A percentile compares a stretch with the other conserved stretches of the same genome.
Conservation (phyloP, 1,140 invertebrate genomes). For the Scaptodrosophila lebanonensis region DNA sequence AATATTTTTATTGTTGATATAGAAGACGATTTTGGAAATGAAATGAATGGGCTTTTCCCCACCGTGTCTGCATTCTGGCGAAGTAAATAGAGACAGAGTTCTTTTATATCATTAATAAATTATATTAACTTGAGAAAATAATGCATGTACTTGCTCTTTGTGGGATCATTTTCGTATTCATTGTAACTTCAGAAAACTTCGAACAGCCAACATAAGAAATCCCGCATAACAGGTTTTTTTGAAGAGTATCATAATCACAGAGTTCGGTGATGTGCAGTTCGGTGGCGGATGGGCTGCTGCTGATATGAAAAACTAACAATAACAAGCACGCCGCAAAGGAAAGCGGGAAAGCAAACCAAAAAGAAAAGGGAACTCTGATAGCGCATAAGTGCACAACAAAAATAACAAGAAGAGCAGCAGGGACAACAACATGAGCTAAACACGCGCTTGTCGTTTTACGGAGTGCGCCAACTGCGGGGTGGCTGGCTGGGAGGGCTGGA, state of each 20-base stretch:
- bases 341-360: constrained; percentile 44
- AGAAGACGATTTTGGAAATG: no score
- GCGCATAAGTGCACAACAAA: constrained; percentile 65
- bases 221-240: neutral
- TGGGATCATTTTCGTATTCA: no score
- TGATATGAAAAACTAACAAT: constrained; percentile 50
- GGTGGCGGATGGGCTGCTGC: constrained; percentile 42
- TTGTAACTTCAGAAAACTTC: no score
- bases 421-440: constrained; percentile 43
- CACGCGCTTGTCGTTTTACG: constrained; percentile 49
- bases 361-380: constrained; percentile 45
- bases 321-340: constrained; percentile 25
- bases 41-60: no score
- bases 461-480: constrained; percentile 42
- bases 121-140: no score
- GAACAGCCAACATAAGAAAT: no score
- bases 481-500: no score
- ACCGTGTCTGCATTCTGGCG: no score
- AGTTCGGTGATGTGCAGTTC: constrained; percentile 24
- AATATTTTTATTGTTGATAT: no score
- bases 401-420: constrained; percentile 3
- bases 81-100: no score
- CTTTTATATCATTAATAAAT: no score
- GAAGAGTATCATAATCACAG: constrained; percentile 43
- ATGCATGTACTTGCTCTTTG: no score